Conservation (phyloP, 2,113 vertebrate genomes). For the Stegastes partitus region DNA sequence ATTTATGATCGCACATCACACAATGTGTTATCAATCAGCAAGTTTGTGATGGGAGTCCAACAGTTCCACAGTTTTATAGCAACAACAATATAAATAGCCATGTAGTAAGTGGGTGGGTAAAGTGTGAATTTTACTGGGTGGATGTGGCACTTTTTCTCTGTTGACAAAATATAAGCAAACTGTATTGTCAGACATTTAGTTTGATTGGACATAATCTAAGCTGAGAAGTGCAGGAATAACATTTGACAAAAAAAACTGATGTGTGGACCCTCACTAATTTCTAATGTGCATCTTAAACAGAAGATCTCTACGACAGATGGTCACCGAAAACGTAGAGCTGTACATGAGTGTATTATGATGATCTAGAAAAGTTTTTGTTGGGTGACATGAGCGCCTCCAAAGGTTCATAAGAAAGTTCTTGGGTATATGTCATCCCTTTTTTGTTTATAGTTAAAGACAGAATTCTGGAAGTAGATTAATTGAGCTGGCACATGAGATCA, state of each 20-base stretch:
- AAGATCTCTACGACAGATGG: background rate
- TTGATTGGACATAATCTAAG: background rate
- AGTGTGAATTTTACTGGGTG: background rate
- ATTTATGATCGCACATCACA: no score
- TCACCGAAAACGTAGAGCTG: background rate
- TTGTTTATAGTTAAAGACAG: no score
- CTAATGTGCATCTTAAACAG: background rate
- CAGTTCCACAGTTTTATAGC: no score
- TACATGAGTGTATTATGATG: background rate
- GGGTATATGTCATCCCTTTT: no score
- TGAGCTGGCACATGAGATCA: constrained; percentile 5
- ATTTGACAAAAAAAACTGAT: background rate
- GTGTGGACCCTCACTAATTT: no score
- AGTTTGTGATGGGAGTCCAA: background rate
- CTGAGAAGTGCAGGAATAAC: background rate
- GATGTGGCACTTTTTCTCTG: background rate
- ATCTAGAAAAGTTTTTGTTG: background rate
- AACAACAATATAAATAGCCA: background rate
- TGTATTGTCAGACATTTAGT: background rate
- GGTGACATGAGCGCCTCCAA: background rate
- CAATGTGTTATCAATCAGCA: background rate
- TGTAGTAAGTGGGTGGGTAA: background rate
- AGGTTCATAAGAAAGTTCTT: background rate
- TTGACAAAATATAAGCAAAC: background rate
- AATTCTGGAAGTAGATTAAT: background rate